Base-by-base conservation (phyloP, 2,113 vertebrate species). In the Coturnix japonica region DNA sequence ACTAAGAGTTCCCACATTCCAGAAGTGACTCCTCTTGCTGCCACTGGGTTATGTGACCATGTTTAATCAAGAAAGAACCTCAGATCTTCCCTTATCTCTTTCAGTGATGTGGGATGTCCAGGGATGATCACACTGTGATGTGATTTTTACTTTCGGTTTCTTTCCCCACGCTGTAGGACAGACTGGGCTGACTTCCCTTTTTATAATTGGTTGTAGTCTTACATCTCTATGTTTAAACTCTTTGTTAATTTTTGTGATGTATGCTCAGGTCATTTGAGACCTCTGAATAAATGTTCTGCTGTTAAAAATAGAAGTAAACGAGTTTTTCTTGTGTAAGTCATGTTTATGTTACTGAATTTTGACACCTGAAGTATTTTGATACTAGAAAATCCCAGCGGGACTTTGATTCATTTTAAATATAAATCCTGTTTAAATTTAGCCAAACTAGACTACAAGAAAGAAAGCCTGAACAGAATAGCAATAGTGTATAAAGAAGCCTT, bases 301-400 rank as follows among this genome's bases (percentile, higher is more conserved):
- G 90, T 70, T 41, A 56, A 89, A 92, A 93, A 77, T 71, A 0
- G 1, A 69, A 84, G 66, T 81, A 69, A 82, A 73, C 66, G 11
- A 33, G 20, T 57, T 91, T 81, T 84, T 73, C 78, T 37, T 84
- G 15, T 71, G 41, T 73, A 76, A 77, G 41, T 57, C 26, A 8
- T n/a, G 35, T 78, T 91, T 91, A 74, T 31, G 72, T 71, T 51
- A 74, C 43, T 78, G 44, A 46, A 43, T 90, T 86, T 75, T 90
- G 74, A 59, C 43, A 56, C 59, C 28, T 57, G 7, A 82, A 82
- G 6, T 84, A 30, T 87, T 91, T 90, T 82, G 54, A 51, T 87
- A 44, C 31, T 85, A n/a, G 46, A 66, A 60, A 53, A 89, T 95
- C 83, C 54, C 59, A 80, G 9, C 54, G 59, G 28, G 11, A 6